A percentile compares a stretch with the other conserved stretches of the same genome.
phyloP scores from a whole-genome alignment of 2,888 invertebrate genomes.

The Conops quadrifasciatus region DNA sequence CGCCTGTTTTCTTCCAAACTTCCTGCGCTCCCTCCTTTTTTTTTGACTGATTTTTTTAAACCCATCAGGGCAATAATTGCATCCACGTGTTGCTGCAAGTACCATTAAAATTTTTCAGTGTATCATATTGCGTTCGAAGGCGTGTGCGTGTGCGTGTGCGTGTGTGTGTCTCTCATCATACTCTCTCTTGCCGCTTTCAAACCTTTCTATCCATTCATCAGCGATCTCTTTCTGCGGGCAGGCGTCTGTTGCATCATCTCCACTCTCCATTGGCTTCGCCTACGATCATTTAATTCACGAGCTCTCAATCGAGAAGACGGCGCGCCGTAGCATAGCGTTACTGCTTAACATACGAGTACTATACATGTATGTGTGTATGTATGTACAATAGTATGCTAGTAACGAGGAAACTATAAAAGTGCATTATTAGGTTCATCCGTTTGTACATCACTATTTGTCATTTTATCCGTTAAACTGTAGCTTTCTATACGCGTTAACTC shows the following conservation, averaged over 20 bases:
- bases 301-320: constrained; percentile 7
- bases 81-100: constrained; percentile 16
- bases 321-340: neutral
- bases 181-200: too few relatives aligned
- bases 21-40: neutral
- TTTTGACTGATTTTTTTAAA: too few relatives aligned
- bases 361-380: too few relatives aligned
- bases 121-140: too few relatives aligned
- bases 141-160: neutral
- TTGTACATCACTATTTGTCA: constrained; percentile 20
- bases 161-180: neutral
- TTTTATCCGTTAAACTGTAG: constrained; percentile 11
- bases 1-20: neutral
- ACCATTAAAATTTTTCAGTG: too few relatives aligned
- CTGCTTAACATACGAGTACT: neutral
- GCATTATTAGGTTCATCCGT: constrained; percentile 31
- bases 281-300: constrained; percentile 25
- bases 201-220: constrained; percentile 1
- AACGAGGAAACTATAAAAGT: too few relatives aligned
- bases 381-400: too few relatives aligned
- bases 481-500: too few relatives aligned
- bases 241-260: neutral
- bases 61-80: neutral
- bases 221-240: neutral
- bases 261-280: constrained; percentile 25